A percentile compares a stretch with the other conserved stretches of the same genome.
Evolutionary conservation across 2,797 vertebrate species (phyloP).

Genomic region (Ctenochaetus hawaiiensis): DNA sequence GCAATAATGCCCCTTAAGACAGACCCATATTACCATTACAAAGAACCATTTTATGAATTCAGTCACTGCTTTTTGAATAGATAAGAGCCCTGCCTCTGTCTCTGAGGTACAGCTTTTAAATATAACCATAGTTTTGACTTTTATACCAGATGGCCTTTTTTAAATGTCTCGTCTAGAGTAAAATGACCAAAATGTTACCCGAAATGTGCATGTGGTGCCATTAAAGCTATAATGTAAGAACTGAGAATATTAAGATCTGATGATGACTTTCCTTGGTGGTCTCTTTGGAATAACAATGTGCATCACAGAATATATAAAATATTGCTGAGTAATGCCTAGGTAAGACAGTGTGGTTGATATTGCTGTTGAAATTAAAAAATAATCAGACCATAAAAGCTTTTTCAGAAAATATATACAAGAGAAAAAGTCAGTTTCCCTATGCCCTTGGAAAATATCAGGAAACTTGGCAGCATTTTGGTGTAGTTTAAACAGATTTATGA

Average conservation of each 20-base stretch:
- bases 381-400: neutral
- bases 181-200: conserved; percentile 1
- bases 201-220: neutral
- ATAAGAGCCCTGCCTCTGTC: neutral
- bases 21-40: conserved; percentile 5
- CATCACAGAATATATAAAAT: neutral
- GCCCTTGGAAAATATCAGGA: conserved; percentile 4
- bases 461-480: conserved; percentile 8
- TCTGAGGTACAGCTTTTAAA: neutral
- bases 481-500: conserved; percentile 29
- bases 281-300: neutral
- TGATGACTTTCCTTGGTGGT: neutral
- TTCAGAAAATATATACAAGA: neutral
- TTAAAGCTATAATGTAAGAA: conserved; percentile 4
- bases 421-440: neutral
- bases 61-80: conserved; percentile 16
- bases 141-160: neutral
- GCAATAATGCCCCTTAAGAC: conserved; percentile 4
- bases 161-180: neutral
- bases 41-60: conserved; percentile 8
- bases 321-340: neutral
- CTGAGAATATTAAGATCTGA: neutral
- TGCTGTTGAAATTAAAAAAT: neutral
- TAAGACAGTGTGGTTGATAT: neutral
- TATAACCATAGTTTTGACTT: neutral